phyloP scores from a whole-genome alignment of 1,140 invertebrate species.

The Steinernema feltiae region DNA sequence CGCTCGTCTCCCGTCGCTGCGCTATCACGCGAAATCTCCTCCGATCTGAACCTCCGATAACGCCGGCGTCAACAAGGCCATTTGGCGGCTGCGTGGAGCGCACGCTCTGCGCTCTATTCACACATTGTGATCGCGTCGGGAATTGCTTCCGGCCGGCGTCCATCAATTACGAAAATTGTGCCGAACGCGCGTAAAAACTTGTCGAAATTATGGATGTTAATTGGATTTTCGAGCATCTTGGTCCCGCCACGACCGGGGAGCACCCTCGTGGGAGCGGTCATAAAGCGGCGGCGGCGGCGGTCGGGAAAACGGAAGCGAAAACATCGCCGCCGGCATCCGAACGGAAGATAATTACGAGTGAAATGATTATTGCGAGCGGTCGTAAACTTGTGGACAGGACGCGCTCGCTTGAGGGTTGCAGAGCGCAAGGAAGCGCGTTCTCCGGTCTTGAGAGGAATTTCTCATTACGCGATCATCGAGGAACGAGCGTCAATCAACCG shows the following conservation, averaged over 20 bases:
- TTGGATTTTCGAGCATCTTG: background rate
- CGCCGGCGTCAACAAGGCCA: background rate
- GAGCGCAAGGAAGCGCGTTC: background rate
- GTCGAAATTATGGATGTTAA: background rate
- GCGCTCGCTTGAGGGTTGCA: too few species aligned
- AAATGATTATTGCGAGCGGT: background rate
- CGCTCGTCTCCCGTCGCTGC: too few species aligned
- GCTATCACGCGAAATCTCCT: background rate
- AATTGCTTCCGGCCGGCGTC: constrained; percentile 2
- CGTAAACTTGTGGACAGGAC: background rate
- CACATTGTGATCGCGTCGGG: background rate
- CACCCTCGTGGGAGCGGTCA: background rate
- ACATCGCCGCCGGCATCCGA: background rate
- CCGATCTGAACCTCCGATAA: background rate
- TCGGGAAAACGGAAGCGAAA: background rate
- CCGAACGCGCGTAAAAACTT: background rate
- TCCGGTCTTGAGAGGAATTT: too few species aligned
- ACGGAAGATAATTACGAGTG: background rate
- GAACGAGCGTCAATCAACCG: background rate
- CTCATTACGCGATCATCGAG: too few species aligned
- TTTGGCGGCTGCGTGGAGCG: background rate
- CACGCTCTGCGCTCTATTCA: too few species aligned
- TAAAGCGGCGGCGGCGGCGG: background rate
- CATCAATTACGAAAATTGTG: background rate
- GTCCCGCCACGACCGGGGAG: background rate